Conservation (phyloP, 2,113 vertebrate genomes). For the Muntiacus reevesi region DNA sequence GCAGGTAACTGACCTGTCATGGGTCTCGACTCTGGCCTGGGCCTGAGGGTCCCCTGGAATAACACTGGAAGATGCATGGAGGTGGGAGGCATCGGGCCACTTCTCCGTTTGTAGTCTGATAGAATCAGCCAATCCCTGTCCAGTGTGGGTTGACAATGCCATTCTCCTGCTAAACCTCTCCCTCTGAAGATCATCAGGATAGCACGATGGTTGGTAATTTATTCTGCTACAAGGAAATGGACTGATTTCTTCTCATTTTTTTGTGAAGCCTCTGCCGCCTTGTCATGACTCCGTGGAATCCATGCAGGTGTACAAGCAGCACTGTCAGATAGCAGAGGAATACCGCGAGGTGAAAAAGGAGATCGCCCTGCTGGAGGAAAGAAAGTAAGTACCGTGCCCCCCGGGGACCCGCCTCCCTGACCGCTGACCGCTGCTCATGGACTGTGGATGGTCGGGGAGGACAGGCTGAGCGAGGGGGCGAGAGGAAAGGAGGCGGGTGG, state of each 20-base stretch:
- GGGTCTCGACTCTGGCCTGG: not conserved
- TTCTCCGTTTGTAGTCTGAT: not conserved
- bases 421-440: not conserved
- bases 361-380: constrained; percentile 93
- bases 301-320: constrained; percentile 94
- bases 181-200: not conserved
- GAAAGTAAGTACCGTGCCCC: constrained; percentile 87
- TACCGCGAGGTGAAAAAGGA: constrained; percentile 96
- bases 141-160: not conserved
- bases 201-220: not conserved
- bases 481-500: not conserved
- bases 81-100: accelerated
- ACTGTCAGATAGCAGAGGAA: constrained; percentile 96
- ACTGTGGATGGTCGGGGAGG: accelerated
- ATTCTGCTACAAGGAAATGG: not conserved
- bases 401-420: not conserved
- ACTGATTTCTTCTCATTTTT: constrained; percentile 2
- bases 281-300: constrained; percentile 93
- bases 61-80: not conserved
- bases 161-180: not conserved
- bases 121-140: not conserved
- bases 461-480: accelerated
- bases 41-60: too few relatives aligned
- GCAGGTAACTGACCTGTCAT: not conserved
- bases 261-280: constrained; percentile 91